These are phyloP conservation scores for Notechis scutatus DNA, from an alignment of 2,113 vertebrate species.

Conservation along the genomic window DNA sequence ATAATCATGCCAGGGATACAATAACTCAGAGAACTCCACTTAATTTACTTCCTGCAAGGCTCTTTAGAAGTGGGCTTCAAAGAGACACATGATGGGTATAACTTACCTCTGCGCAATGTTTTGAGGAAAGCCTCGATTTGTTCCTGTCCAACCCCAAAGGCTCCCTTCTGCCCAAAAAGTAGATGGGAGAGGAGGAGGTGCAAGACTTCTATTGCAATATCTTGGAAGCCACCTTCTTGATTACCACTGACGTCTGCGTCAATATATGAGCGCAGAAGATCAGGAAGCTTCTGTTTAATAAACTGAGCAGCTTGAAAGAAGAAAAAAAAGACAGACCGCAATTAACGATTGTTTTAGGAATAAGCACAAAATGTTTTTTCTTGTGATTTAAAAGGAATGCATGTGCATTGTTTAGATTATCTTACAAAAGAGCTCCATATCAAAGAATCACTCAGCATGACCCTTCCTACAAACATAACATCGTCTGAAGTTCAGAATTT, in stretches of 20 bases:
- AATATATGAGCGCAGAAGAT: conserved; percentile 97
- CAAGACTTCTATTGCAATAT: conserved; percentile 99
- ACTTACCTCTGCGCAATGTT: conserved; percentile 95
- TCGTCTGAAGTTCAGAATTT: background rate
- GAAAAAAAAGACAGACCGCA: conserved; percentile 31
- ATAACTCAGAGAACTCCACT: background rate
- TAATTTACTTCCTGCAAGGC: background rate
- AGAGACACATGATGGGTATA: background rate
- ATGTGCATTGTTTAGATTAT: background rate
- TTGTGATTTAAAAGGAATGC: background rate
- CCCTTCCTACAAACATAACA: background rate
- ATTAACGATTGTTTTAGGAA: conserved; percentile 17
- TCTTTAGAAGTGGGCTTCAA: background rate
- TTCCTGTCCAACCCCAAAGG: conserved; percentile 96
- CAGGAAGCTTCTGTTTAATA: conserved; percentile 98
- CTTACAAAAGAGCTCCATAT: background rate
- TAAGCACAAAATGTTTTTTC: background rate
- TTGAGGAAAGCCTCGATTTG: conserved; percentile 98
- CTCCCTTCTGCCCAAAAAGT: conserved; percentile 98
- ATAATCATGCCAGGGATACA: background rate
- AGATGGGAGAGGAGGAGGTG: conserved; percentile 99
- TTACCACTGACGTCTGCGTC: conserved; percentile 97
- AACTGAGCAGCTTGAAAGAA: conserved; percentile 83
- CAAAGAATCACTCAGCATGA: background rate
- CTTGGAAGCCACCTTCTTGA: conserved; percentile 99